Evolutionary conservation across 2,888 invertebrate genomes (phyloP).

Genomic region (Aphidius colemani): DNA sequence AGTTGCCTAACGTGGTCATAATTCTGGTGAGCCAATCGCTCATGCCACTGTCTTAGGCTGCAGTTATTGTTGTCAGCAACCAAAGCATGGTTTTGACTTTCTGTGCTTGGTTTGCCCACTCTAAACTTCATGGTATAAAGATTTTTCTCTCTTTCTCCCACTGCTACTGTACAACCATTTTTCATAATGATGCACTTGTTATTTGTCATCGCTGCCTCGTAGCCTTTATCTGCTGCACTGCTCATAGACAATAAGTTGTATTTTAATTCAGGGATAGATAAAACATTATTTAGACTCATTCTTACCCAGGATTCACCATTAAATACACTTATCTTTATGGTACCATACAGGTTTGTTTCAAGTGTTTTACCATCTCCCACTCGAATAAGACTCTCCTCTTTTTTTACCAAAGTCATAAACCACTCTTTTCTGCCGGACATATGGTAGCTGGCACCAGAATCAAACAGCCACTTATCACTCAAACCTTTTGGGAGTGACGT

Average conservation of each 20-base stretch:
- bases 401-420: constrained; percentile 26
- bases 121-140: constrained; percentile 31
- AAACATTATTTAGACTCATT: constrained; percentile 28
- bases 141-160: constrained; percentile 27
- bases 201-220: neutral
- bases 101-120: neutral
- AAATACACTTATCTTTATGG: constrained; percentile 32
- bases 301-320: constrained; percentile 31
- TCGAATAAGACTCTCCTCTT: constrained; percentile 4
- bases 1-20: constrained; percentile 19
- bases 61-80: too few relatives aligned
- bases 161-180: constrained; percentile 19
- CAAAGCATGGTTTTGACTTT: neutral
- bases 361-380: constrained; percentile 33
- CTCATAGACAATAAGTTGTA: constrained; percentile 30
- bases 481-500: too few relatives aligned
- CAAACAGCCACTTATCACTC: constrained; percentile 23
- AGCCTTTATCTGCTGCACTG: constrained; percentile 31
- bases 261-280: constrained; percentile 29
- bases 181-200: neutral
- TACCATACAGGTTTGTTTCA: neutral
- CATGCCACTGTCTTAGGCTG: constrained; percentile 22
- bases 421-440: constrained; percentile 31
- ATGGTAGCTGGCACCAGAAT: constrained; percentile 35
- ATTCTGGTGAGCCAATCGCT: constrained; percentile 33